Conservation (phyloP, 2,888 invertebrate genomes). For the Clanis bilineata region DNA sequence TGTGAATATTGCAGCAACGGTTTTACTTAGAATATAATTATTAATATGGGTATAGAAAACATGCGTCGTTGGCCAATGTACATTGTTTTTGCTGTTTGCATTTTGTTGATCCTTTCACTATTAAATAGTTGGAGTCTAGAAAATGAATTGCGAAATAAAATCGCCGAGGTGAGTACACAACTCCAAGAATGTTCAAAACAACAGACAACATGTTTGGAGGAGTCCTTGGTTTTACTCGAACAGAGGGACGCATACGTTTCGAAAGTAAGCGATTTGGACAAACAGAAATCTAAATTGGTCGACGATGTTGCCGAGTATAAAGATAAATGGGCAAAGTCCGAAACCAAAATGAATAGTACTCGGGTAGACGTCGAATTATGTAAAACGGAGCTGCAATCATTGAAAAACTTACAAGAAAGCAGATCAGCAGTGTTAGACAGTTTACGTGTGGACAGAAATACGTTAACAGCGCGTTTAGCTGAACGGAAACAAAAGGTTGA, state of each 20-base stretch:
- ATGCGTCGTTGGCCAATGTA: slow-evolving; percentile 80
- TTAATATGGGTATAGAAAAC: slow-evolving; percentile 73
- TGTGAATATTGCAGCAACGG: neutral
- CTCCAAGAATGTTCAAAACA: slow-evolving; percentile 70
- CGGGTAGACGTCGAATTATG: slow-evolving; percentile 67
- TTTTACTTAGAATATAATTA: slow-evolving; percentile 14
- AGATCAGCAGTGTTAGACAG: slow-evolving; percentile 71
- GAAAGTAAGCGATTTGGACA: slow-evolving; percentile 63
- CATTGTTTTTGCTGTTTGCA: slow-evolving; percentile 67
- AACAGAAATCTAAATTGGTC: slow-evolving; percentile 55
- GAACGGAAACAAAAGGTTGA: slow-evolving; percentile 68
- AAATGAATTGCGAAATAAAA: slow-evolving; percentile 63
- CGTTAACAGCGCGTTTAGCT: slow-evolving; percentile 59
- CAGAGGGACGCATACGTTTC: slow-evolving; percentile 63
- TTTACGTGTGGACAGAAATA: slow-evolving; percentile 70
- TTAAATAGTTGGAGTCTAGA: slow-evolving; percentile 75
- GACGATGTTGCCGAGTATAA: slow-evolving; percentile 55
- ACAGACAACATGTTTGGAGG: slow-evolving; percentile 69
- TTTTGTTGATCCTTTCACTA: slow-evolving; percentile 72
- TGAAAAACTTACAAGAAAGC: slow-evolving; percentile 74
- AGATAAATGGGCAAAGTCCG: slow-evolving; percentile 55
- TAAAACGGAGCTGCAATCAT: slow-evolving; percentile 70
- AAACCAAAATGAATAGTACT: slow-evolving; percentile 65
- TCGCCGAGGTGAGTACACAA: slow-evolving; percentile 61
- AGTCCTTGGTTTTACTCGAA: slow-evolving; percentile 64